Base-by-base conservation (phyloP, 2,888 invertebrate genomes). In the Cynaeus angustus region DNA sequence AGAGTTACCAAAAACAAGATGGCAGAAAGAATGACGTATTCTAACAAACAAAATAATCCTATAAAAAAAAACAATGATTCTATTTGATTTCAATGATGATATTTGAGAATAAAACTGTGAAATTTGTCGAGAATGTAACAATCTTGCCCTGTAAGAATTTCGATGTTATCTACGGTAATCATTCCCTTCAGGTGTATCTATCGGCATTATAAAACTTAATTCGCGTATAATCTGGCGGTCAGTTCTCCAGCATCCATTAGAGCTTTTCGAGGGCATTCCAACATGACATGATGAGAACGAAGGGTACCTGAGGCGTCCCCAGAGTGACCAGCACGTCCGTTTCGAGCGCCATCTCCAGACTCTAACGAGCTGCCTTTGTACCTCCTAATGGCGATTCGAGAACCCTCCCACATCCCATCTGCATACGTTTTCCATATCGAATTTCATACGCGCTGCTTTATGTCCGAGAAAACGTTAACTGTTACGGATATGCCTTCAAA, bases 351-450 rank as follows among this genome's bases (percentile, higher is more conserved):
- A 77, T 78, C 79, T 77, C 77, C 77, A 76, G 77, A 79, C 77
- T 72, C 80, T 84, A 84, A 84, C 83, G 83, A 84, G 83, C 78
- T 77, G 81, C 81, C 82, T 83, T 83, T 83, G 82, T 83, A 79
- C 77, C 74, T 74, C 74, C 81, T 82, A 82, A 82, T 82, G 81
- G 82, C 80, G 82, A 83, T 81, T 82, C 80, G 82, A 83, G 82
- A 82, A 81, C 82, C 80, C 81, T 78, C 55, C 50, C 30, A 16
- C 38, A n/a, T 12, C 28, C 30, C 52, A 71, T 72, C 72, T 72
- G 64, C 72, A 72, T 72, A 66, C 66, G 56, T 68, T 72, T 68
- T 65, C 55, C 71, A 68, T 71, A 71, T 71, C 71, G 68, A 59
- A 68, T 71, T 71, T 68, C 65, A 65, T 69, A 69, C 67, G 45